These are phyloP conservation scores for Nemapogon koenigi DNA, from an alignment of 2,888 invertebrate genomes.

Conservation along the genomic window DNA sequence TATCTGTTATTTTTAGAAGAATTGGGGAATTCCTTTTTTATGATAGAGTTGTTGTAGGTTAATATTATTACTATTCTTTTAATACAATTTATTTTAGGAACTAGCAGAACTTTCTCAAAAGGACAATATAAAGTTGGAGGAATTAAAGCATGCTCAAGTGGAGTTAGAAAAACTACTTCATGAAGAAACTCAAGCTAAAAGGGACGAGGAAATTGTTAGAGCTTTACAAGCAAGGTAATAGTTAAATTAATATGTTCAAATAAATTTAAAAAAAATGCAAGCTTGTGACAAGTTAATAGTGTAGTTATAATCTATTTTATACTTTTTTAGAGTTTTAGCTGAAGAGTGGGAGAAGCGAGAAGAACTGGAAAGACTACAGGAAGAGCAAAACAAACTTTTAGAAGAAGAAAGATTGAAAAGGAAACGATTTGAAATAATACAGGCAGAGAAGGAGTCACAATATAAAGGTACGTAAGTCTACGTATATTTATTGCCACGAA, in stretches of 20 bases:
- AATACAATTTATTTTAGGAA: no score
- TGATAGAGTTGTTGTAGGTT: no score
- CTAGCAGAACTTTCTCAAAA: slow-evolving; percentile 72
- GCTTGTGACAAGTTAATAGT: no score
- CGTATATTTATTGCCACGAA: no score
- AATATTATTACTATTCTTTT: no score
- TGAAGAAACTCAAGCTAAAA: slow-evolving; percentile 84
- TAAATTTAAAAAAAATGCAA: no score
- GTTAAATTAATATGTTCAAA: not conserved
- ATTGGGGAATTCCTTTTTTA: no score
- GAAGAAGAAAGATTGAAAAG: slow-evolving; percentile 78
- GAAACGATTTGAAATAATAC: slow-evolving; percentile 74
- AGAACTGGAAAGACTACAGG: slow-evolving; percentile 79
- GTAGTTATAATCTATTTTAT: no score
- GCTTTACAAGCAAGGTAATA: slow-evolving; percentile 68
- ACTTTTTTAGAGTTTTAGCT: slow-evolving; percentile 68
- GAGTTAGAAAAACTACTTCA: slow-evolving; percentile 75
- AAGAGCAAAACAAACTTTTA: slow-evolving; percentile 74
- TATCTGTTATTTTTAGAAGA: no score
- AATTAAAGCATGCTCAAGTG: slow-evolving; percentile 73
- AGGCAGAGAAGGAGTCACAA: slow-evolving; percentile 74
- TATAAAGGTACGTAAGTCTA: slow-evolving; percentile 63
- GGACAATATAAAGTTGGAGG: slow-evolving; percentile 75
- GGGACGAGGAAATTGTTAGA: slow-evolving; percentile 83
- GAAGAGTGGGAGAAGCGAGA: slow-evolving; percentile 87